Base-by-base conservation (phyloP, 2,113 vertebrate species). In the Scomber scombrus region DNA sequence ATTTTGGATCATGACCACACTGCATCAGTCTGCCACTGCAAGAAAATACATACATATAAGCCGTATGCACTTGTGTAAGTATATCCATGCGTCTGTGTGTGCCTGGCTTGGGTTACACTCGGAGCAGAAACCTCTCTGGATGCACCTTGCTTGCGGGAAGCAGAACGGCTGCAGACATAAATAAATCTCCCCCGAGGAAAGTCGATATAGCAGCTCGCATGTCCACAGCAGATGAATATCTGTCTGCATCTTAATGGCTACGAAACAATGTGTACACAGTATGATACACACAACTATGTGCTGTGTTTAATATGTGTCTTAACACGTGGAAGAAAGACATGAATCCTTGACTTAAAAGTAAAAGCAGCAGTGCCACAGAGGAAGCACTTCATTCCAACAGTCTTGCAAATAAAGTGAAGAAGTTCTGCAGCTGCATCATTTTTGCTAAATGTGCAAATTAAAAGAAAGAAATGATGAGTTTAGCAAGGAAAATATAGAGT, bases 61-160 rank as follows among this genome's bases (percentile, higher is more conserved):
- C 51, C 9, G 47, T 21, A 64, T 65, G 74, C 10, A 79, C 16
- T 3, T 46, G 5, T 54, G n/a, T 71, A 50, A 45, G 31, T 62
- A 54, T 70, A 65, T 70, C 6, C 26, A 61, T 57, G 26, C n/a
- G 47, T 71, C 26, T 72, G 46, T 63, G 46, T 62, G 8, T 71
- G 34, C 55, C 31, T 10, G 72, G 63, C 73, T 90, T 81, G n/a
- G 40, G 79, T 92, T 93, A 79, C 89, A 0, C 43, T 78, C 71
- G 52, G 64, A 80, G 78, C 13, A 82, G 72, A 72, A 88, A 72
- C 77, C 58, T 78, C 66, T 72, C 65, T 63, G 75, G 75, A 88
- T 92, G 85, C 85, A 92, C 71, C 85, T 88, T 85, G 71, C 69
- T 91, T 93, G 88, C 93, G 87, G 94, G 93, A 95, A 94, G 85